phyloP scores from a whole-genome alignment of 2,797 vertebrate species.

The Bucorvus abyssinicus region DNA sequence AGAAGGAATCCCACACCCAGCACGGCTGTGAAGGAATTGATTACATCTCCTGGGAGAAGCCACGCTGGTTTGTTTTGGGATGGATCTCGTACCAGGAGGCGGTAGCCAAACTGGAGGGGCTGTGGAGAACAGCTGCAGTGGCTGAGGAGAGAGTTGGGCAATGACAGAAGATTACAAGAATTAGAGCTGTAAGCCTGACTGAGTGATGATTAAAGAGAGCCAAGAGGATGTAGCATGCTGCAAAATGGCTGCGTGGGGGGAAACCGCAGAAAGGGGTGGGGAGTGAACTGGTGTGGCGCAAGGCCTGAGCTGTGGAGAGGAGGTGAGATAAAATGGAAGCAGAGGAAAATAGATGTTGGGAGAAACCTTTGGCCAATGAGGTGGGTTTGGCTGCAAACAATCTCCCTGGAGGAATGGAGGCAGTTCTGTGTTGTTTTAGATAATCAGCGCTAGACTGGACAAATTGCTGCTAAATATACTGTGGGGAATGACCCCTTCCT shows the following conservation, averaged over 20 bases:
- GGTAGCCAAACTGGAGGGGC: neutral
- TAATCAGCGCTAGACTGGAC: slow-evolving; percentile 21
- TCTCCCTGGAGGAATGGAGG: neutral
- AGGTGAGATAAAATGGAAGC: neutral
- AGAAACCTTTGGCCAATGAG: neutral
- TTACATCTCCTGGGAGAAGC: neutral
- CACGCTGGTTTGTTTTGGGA: neutral
- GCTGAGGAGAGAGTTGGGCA: neutral
- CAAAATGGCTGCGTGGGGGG: neutral
- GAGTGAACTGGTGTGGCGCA: neutral
- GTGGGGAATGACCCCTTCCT: neutral
- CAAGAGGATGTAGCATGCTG: neutral
- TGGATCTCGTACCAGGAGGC: neutral
- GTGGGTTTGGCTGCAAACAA: neutral
- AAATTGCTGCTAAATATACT: slow-evolving; percentile 16
- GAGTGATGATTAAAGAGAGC: slow-evolving; percentile 1
- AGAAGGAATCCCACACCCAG: neutral
- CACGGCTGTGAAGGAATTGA: neutral
- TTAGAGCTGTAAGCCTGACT: slow-evolving; percentile 17
- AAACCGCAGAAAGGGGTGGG: neutral
- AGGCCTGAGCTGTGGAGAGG: neutral
- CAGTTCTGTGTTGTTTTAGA: slow-evolving; percentile 2
- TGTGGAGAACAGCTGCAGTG: neutral
- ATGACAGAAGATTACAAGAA: neutral
- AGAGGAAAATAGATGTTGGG: neutral